Conservation (phyloP, 2,113 vertebrate species). For the Peromyscus californicus region DNA sequence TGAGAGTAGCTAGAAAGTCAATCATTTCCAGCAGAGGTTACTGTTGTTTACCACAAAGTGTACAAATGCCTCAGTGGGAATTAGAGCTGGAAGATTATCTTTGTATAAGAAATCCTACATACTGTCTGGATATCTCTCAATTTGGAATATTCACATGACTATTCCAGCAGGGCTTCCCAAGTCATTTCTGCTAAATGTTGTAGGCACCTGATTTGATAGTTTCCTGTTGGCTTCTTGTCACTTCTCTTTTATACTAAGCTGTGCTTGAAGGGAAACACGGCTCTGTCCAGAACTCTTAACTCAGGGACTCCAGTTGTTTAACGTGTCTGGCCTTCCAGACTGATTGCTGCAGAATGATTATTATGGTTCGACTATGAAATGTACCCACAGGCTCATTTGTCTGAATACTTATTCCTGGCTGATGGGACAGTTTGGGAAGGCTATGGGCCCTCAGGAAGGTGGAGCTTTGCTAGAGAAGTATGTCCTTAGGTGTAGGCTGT, state of each 20-base stretch:
- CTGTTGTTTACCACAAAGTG: not conserved
- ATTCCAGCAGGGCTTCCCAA: not conserved
- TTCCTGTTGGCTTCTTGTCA: not conserved
- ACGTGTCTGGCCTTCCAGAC: not conserved
- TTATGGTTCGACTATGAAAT: not conserved
- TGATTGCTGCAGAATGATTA: not conserved
- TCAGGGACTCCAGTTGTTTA: no score
- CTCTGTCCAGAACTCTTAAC: no score
- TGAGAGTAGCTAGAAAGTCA: no score
- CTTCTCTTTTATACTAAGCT: not conserved
- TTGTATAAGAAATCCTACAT: not conserved
- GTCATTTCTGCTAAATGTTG: no score
- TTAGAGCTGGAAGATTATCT: not conserved
- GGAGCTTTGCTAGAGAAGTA: not conserved
- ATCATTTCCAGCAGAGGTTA: not conserved
- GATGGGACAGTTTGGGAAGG: not conserved
- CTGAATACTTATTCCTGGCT: not conserved
- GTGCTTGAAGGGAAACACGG: not conserved
- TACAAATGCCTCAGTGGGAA: not conserved
- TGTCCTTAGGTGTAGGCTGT: not conserved
- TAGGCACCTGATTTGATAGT: not conserved
- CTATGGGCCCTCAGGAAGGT: not conserved
- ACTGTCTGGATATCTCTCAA: not conserved
- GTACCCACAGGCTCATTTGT: no score
- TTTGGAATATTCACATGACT: not conserved